phyloP scores from a whole-genome alignment of 2,888 invertebrate genomes.

The Agriopis marginaria region DNA sequence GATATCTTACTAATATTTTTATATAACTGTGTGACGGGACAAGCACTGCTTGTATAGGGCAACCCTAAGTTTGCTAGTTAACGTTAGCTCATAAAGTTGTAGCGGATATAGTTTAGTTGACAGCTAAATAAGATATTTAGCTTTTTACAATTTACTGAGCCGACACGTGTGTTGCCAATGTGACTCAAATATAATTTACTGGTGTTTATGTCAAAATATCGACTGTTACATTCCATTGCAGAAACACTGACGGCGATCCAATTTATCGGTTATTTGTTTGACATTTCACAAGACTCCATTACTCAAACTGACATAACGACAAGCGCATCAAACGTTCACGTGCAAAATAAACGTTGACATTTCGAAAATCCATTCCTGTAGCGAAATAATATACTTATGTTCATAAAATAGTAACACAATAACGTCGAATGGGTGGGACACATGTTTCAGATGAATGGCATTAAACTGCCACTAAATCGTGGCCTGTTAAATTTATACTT shows the following conservation, averaged over 20 bases:
- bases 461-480: conserved; percentile 50
- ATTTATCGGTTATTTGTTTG: conserved; percentile 10
- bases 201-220: conserved; percentile 5
- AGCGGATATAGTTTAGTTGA: no score
- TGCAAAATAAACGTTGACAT: conserved; percentile 28
- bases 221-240: conserved; percentile 8
- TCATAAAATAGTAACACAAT: conserved; percentile 51
- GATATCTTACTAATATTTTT: no score
- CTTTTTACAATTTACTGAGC: background rate
- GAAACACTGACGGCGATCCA: background rate
- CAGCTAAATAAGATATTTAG: no score
- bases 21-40: no score
- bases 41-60: no score
- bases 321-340: conserved; percentile 26
- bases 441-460: conserved; percentile 45
- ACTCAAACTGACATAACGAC: conserved; percentile 25
- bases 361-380: conserved; percentile 42
- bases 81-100: no score
- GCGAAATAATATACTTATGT: conserved; percentile 44
- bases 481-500: conserved; percentile 51
- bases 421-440: conserved; percentile 40
- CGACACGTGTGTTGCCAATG: background rate
- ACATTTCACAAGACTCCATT: conserved; percentile 18
- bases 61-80: no score
- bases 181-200: background rate